Conservation (phyloP, 1,140 invertebrate genomes). For the Drosophila trapezifrons region DNA sequence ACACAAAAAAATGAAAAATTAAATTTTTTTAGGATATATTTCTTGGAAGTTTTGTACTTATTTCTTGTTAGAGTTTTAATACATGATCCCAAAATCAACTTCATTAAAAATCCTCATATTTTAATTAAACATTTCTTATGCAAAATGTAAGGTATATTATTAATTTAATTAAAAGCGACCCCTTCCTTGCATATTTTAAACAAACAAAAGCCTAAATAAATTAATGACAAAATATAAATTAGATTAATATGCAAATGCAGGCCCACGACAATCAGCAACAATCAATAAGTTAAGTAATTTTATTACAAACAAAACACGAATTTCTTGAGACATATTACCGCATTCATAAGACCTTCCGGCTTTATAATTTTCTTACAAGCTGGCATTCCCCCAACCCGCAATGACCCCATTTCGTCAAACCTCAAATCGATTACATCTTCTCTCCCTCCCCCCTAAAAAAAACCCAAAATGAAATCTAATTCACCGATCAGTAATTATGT, state of each 20-base stretch:
- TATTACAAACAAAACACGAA: not conserved
- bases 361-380: not conserved
- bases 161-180: not conserved
- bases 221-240: too few relatives aligned
- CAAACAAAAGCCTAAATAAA: not conserved
- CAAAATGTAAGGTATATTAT: not conserved
- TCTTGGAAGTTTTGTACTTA: too few relatives aligned
- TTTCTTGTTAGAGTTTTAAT: not conserved
- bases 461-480: conserved; percentile 31
- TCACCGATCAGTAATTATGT: conserved; percentile 39
- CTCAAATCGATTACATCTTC: conserved; percentile 29
- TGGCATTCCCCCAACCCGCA: not conserved
- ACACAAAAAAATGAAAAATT: too few relatives aligned
- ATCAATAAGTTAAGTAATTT: conserved; percentile 3
- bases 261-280: not conserved
- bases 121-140: not conserved
- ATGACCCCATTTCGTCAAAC: conserved; percentile 13
- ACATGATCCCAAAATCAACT: not conserved
- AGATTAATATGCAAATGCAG: not conserved
- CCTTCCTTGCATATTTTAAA: not conserved
- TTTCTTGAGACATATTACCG: not conserved
- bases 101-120: not conserved
- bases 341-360: conserved; percentile 6
- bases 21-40: too few relatives aligned
- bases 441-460: not conserved